These are phyloP conservation scores for Geococcyx californianus DNA, from an alignment of 2,113 vertebrate genomes.

Conservation along the genomic window DNA sequence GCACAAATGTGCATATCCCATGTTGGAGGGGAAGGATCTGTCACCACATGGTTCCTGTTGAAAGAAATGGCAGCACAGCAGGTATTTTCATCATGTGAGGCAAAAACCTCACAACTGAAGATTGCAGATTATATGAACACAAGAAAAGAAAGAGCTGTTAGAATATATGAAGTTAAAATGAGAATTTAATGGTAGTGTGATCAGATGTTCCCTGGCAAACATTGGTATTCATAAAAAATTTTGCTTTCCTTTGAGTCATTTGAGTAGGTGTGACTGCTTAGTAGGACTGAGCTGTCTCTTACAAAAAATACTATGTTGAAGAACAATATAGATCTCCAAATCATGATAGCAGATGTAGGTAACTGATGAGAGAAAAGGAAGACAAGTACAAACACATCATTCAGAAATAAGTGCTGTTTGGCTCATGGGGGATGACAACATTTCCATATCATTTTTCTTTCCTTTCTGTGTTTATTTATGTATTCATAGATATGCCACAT, in stretches of 20 bases:
- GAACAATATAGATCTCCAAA: slow-evolving; percentile 37
- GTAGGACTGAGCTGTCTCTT: slow-evolving; percentile 42
- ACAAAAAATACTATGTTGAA: slow-evolving; percentile 40
- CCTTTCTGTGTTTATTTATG: neutral
- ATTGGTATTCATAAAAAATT: slow-evolving; percentile 45
- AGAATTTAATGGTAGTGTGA: slow-evolving; percentile 5
- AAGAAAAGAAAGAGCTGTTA: neutral
- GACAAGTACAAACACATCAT: slow-evolving; percentile 57
- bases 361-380: slow-evolving; percentile 19
- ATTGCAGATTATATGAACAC: neutral
- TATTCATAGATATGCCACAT: neutral
- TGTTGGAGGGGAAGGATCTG: neutral
- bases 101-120: neutral
- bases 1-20: neutral
- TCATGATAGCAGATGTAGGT: slow-evolving; percentile 20
- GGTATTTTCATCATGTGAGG: neutral
- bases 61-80: neutral
- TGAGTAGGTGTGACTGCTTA: slow-evolving; percentile 61
- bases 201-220: slow-evolving; percentile 38
- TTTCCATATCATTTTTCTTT: neutral
- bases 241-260: slow-evolving; percentile 57
- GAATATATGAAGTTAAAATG: slow-evolving; percentile 39
- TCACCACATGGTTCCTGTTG: neutral
- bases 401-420: slow-evolving; percentile 53
- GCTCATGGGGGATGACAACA: slow-evolving; percentile 7